A percentile compares a stretch with the other conserved stretches of the same genome.
Conservation (phyloP, 2,888 invertebrate genomes). For the Tuberolachnus salignus region DNA sequence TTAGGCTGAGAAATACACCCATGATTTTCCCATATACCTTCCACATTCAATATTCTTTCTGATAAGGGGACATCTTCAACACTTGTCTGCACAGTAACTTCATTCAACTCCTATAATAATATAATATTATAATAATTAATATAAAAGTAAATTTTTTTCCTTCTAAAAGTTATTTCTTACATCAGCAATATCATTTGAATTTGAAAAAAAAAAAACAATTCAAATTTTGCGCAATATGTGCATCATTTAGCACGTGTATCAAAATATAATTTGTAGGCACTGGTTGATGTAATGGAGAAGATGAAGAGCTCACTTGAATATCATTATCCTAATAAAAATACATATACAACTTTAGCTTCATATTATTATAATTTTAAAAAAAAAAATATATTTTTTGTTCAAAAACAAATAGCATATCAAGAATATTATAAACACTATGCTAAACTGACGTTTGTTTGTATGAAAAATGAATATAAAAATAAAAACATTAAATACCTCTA, state of each 20-base stretch:
- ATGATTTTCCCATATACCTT: no score
- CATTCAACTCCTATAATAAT: constrained; percentile 2
- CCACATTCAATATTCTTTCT: not conserved
- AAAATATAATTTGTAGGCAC: not conserved
- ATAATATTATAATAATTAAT: not conserved
- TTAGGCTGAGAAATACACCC: not conserved
- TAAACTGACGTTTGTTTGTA: no score
- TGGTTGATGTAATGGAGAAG: not conserved
- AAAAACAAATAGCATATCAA: not conserved
- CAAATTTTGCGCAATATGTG: not conserved
- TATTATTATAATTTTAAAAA: not conserved
- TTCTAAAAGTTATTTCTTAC: no score
- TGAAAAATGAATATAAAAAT: no score
- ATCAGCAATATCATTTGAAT: no score
- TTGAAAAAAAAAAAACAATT: not conserved
- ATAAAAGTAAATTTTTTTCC: not conserved
- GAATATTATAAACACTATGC: no score
- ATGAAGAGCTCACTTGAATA: no score
- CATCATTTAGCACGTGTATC: not conserved
- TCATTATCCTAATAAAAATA: no score
- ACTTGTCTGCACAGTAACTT: not conserved
- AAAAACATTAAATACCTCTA: no score
- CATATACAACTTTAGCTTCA: no score
- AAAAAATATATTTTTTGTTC: not conserved
- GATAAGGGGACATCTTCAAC: not conserved